Percentiles rank a stretch among this genome's conserved stretches.
phyloP scores from a whole-genome alignment of 92 coral and sea anemone genomes.

The Epizoanthus scotinus region DNA sequence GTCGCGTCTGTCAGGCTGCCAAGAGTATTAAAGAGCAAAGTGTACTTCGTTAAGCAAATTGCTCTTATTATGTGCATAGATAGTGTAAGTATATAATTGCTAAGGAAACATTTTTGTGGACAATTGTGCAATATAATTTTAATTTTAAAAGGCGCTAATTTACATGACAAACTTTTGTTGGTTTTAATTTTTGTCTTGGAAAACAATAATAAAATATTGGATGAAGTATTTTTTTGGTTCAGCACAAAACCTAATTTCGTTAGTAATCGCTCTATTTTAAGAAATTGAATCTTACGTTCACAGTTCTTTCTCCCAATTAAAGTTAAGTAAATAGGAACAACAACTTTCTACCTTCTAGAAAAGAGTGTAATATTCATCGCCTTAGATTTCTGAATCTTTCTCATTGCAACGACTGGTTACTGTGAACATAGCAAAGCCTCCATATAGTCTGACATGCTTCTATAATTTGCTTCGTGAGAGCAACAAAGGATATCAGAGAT shows the following conservation, averaged over 20 bases:
- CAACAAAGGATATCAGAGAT: too few relatives aligned
- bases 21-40: not conserved
- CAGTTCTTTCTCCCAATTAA: too few relatives aligned
- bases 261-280: not conserved
- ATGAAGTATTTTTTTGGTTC: not conserved
- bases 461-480: too few relatives aligned
- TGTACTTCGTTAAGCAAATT: not conserved
- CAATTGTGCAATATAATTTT: not conserved
- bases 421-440: too few relatives aligned
- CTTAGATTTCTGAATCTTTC: too few relatives aligned
- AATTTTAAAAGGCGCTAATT: not conserved
- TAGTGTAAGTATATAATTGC: conserved; percentile 1
- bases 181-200: not conserved
- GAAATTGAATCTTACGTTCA: too few relatives aligned
- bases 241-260: not conserved
- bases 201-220: not conserved
- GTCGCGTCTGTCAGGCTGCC: not conserved
- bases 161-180: not conserved
- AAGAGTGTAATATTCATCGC: too few relatives aligned
- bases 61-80: conserved; percentile 6
- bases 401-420: too few relatives aligned
- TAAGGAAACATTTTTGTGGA: not conserved
- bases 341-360: too few relatives aligned
- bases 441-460: too few relatives aligned
- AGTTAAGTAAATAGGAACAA: too few relatives aligned